Evolutionary conservation across 2,113 vertebrate species (phyloP).

Genomic region (Poicephalus gulielmi): DNA sequence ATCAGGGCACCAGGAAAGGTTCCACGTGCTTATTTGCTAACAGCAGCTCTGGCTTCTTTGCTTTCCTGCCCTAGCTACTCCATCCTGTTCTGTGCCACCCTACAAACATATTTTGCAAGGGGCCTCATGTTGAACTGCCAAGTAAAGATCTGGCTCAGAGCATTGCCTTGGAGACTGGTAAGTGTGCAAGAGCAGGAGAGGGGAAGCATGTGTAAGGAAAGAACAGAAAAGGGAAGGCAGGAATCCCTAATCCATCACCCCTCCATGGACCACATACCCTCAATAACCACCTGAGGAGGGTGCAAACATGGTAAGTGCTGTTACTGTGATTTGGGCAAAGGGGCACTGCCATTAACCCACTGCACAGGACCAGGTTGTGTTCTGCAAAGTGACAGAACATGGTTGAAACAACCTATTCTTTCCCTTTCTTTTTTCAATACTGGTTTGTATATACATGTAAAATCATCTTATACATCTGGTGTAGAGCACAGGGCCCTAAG

Average conservation of each 20-base stretch:
- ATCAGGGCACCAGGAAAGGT: neutral
- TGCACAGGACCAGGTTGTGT: neutral
- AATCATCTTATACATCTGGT: rapidly evolving
- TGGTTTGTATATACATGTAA: too few relatives aligned
- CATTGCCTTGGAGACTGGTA: neutral
- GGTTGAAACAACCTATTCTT: rapidly evolving
- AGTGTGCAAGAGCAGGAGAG: neutral
- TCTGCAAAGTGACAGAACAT: neutral
- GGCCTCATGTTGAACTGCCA: neutral
- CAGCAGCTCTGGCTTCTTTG: neutral
- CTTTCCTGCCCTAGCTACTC: neutral
- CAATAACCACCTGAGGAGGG: neutral
- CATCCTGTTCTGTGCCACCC: neutral
- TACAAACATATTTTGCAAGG: neutral
- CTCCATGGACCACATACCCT: too few relatives aligned
- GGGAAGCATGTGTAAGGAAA: neutral
- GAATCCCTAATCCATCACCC: neutral
- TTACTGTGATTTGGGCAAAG: neutral
- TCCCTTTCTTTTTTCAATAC: neutral
- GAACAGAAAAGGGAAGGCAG: neutral
- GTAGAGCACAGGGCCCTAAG: neutral
- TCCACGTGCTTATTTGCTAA: neutral
- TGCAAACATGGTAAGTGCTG: rapidly evolving
- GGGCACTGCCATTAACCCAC: neutral
- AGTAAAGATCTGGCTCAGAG: neutral